These are phyloP conservation scores for Hemiscyllium ocellatum DNA, from an alignment of 2,113 vertebrate genomes.

Conservation along the genomic window DNA sequence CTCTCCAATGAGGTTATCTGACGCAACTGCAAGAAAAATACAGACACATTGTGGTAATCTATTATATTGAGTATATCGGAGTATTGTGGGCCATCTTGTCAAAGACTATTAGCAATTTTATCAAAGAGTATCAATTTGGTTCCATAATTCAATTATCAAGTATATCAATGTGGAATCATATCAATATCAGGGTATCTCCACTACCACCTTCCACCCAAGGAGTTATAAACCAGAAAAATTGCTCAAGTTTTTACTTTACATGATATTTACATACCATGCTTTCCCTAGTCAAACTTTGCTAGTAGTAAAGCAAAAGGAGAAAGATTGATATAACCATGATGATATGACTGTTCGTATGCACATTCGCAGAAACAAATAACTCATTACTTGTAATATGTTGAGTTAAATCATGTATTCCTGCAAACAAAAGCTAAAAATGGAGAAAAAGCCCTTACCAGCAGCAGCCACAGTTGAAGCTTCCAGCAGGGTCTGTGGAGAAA, in stretches of 20 bases:
- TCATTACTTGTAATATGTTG: not conserved
- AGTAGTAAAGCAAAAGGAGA: not conserved
- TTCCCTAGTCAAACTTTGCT: not conserved
- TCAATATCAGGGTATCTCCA: not conserved
- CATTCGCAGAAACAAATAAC: not conserved
- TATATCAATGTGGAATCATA: not conserved
- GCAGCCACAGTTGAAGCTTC: constrained; percentile 79
- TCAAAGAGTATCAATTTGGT: not conserved
- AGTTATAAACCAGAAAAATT: not conserved
- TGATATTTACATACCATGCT: not conserved
- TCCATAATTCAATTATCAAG: not conserved
- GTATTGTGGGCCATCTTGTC: not conserved
- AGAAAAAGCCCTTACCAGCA: constrained; percentile 59
- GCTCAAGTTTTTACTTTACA: not conserved
- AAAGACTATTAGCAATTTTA: not conserved
- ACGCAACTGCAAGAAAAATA: not conserved
- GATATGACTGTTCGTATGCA: not conserved
- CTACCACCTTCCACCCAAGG: not conserved
- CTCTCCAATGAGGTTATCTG: not conserved
- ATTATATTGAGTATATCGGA: not conserved
- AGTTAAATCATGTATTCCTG: not conserved
- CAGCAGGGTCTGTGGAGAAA: constrained; percentile 68
- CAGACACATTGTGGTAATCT: not conserved
- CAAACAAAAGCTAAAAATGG: not conserved
- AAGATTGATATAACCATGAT: not conserved